Conservation (phyloP, 2,113 vertebrate species). For the Odontophorus gujanensis region DNA sequence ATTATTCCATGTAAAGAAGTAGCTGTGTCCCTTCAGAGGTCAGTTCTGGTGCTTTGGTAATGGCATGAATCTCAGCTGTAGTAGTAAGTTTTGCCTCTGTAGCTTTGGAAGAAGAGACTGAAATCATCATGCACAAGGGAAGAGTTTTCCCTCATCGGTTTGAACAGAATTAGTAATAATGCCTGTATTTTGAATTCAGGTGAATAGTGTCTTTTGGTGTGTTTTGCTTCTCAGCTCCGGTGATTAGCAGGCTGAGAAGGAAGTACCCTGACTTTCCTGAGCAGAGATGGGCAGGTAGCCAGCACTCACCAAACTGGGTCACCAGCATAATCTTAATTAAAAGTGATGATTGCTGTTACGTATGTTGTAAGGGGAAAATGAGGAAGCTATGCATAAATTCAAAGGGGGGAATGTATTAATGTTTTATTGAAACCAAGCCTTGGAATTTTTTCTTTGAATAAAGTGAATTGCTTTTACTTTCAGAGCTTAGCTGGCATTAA, state of each 20-base stretch:
- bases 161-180: not conserved
- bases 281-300: constrained; percentile 47
- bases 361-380: not conserved
- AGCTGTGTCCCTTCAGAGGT: not conserved
- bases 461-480: not conserved
- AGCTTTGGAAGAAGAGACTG: not conserved
- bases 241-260: constrained; percentile 68
- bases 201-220: constrained; percentile 3
- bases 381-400: not conserved
- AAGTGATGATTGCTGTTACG: not conserved
- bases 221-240: constrained; percentile 29
- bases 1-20: not conserved
- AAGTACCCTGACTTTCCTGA: constrained; percentile 58
- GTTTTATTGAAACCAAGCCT: not conserved
- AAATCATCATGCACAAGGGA: not conserved
- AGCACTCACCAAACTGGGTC: constrained; percentile 53
- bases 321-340: constrained; percentile 2
- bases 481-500: not conserved
- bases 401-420: not conserved
- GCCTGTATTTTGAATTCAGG: constrained; percentile 44
- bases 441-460: not conserved
- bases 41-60: not conserved
- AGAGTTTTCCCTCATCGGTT: constrained; percentile 1
- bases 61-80: not conserved
- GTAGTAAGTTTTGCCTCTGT: not conserved